A percentile compares a stretch with the other conserved stretches of the same genome.
phyloP scores from a whole-genome alignment of 2,797 vertebrate genomes.

The Tragopan temminckii region DNA sequence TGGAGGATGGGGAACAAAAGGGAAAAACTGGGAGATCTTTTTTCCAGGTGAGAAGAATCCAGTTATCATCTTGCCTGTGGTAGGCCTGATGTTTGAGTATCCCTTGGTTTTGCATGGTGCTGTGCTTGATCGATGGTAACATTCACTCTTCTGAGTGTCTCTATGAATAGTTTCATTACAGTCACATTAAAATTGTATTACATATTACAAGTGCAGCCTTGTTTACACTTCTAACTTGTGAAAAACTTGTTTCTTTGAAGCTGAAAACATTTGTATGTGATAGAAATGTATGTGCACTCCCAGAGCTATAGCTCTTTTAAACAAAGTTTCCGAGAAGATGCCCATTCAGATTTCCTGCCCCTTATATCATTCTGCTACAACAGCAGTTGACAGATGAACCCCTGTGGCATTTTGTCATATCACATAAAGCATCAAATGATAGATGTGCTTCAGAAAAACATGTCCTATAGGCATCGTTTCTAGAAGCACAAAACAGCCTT shows the following conservation, averaged over 20 bases:
- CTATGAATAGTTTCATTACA: not conserved
- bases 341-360: slow-evolving; percentile 45
- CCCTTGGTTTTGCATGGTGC: not conserved
- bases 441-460: slow-evolving; percentile 39
- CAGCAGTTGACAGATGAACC: slow-evolving; percentile 30
- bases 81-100: not conserved
- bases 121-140: not conserved
- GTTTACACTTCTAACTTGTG: not conserved
- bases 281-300: not conserved
- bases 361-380: slow-evolving; percentile 2
- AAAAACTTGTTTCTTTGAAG: not conserved
- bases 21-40: not conserved
- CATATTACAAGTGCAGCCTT: not conserved
- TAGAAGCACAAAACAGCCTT: slow-evolving; percentile 6
- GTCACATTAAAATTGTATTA: not conserved
- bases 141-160: not conserved
- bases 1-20: not conserved
- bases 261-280: not conserved
- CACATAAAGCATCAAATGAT: slow-evolving; percentile 53
- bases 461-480: slow-evolving; percentile 25
- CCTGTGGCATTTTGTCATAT: slow-evolving; percentile 57
- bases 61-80: not conserved
- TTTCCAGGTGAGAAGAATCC: not conserved
- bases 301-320: slow-evolving; percentile 4
- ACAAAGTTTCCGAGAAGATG: not conserved